These are phyloP conservation scores for Arnoldichthys spilopterus DNA, from an alignment of 2,797 vertebrate genomes.

Conservation along the genomic window DNA sequence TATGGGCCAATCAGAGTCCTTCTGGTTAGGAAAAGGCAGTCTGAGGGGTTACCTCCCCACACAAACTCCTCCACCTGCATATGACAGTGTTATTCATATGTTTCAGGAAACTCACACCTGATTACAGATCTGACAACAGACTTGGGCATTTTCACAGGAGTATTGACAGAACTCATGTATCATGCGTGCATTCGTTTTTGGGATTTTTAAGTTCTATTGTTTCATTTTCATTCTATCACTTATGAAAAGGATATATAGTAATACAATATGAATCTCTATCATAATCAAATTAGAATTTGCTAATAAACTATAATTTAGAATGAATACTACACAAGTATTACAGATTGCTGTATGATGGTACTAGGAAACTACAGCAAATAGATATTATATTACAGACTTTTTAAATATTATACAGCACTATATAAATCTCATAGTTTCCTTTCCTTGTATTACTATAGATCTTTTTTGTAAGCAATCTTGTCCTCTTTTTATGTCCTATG, in stretches of 20 bases:
- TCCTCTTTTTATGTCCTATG: neutral
- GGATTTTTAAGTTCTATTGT: too few species aligned
- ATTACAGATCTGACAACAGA: slow-evolving; percentile 45
- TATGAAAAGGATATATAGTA: neutral
- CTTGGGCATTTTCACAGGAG: neutral
- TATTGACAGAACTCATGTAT: neutral
- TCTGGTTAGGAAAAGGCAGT: slow-evolving; percentile 88
- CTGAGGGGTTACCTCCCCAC: slow-evolving; percentile 84
- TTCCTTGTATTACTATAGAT: neutral
- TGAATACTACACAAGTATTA: neutral
- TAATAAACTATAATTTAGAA: too few species aligned
- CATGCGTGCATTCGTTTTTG: neutral
- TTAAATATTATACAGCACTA: neutral
- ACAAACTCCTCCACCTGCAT: slow-evolving; percentile 88
- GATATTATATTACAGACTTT: too few species aligned
- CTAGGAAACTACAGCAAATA: neutral
- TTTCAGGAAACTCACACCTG: slow-evolving; percentile 79
- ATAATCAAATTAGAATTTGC: neutral
- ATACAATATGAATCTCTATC: neutral
- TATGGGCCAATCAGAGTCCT: slow-evolving; percentile 74
- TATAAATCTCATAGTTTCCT: too few species aligned
- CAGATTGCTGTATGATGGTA: neutral
- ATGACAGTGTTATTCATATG: slow-evolving; percentile 92
- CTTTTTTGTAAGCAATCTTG: neutral
- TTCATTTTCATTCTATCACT: neutral